Evolutionary conservation across 2,113 vertebrate genomes (phyloP).

Genomic region (Xiphorhynchus elegans): DNA sequence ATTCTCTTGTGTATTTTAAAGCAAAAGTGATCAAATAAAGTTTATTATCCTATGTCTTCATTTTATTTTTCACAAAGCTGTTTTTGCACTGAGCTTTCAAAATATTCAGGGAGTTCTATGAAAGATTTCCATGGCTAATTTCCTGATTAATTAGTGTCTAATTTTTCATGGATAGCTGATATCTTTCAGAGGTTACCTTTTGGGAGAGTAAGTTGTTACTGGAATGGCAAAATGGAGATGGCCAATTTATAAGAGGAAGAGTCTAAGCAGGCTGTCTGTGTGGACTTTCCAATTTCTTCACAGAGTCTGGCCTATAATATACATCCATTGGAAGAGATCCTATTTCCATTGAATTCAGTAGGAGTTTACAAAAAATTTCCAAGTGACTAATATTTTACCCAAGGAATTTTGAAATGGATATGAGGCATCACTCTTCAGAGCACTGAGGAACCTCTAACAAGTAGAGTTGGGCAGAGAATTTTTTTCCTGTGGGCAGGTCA

Average conservation of each 20-base stretch:
- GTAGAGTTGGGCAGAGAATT: neutral
- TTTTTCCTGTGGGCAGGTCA: neutral
- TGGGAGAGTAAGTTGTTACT: neutral
- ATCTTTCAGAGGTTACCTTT: neutral
- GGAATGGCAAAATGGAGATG: neutral
- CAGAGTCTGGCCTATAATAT: neutral
- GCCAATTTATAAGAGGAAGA: neutral
- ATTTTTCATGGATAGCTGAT: neutral
- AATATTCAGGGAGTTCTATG: neutral
- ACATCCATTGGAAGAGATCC: neutral
- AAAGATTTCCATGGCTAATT: neutral
- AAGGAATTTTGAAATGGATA: neutral
- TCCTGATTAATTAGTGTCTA: neutral
- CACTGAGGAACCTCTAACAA: neutral
- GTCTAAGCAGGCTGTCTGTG: neutral
- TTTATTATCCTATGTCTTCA: neutral
- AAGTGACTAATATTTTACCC: neutral
- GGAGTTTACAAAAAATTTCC: neutral
- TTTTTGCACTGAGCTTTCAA: neutral
- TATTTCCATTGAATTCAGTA: neutral
- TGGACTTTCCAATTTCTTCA: neutral
- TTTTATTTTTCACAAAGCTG: neutral
- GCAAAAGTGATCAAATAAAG: neutral
- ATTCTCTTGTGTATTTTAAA: neutral
- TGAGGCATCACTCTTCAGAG: neutral